These are phyloP conservation scores for Manis javanica DNA, from an alignment of 2,797 vertebrate genomes.

Conservation along the genomic window DNA sequence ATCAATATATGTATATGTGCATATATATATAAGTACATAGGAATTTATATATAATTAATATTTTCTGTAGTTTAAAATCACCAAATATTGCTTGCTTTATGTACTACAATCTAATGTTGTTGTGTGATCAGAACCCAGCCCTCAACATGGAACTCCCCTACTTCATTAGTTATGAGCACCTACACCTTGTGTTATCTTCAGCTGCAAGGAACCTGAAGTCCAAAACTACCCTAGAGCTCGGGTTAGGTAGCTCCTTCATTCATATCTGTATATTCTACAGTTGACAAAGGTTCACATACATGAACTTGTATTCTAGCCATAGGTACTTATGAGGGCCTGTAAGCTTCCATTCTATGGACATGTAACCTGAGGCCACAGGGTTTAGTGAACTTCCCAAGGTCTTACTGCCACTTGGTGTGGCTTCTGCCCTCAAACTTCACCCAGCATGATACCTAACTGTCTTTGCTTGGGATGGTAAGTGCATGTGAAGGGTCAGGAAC, in stretches of 20 bases:
- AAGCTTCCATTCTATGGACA: not conserved
- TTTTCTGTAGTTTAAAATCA: not conserved
- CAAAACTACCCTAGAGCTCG: not conserved
- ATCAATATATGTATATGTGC: no score
- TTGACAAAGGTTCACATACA: not conserved
- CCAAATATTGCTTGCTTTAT: not conserved
- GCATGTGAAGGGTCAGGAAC: no score
- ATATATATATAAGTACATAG: not conserved
- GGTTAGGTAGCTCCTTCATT: no score
- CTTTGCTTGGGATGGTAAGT: not conserved
- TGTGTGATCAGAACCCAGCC: not conserved
- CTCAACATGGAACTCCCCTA: not conserved
- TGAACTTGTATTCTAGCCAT: not conserved
- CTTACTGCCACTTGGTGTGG: rapidly evolving
- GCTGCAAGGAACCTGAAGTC: not conserved
- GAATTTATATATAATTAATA: not conserved
- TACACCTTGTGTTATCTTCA: not conserved
- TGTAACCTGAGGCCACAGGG: not conserved
- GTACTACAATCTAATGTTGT: not conserved
- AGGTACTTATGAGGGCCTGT: not conserved
- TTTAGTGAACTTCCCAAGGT: not conserved
- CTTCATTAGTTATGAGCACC: not conserved
- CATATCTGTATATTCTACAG: no score
- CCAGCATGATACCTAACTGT: not conserved
- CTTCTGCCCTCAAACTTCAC: not conserved